phyloP scores from a whole-genome alignment of 2,797 vertebrate species.

The Hylomyscus alleni region DNA sequence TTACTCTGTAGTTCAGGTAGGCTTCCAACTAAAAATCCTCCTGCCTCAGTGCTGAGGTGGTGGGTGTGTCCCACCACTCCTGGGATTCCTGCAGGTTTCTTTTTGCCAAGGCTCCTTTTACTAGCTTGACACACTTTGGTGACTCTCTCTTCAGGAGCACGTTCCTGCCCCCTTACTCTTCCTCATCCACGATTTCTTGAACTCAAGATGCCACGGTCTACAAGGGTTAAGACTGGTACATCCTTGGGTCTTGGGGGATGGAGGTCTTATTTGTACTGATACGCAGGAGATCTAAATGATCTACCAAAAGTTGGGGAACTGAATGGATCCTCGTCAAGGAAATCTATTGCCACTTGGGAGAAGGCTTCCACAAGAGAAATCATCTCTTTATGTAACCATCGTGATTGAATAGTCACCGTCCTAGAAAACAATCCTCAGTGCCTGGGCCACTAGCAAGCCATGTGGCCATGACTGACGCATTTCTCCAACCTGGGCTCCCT shows the following conservation, averaged over 20 bases:
- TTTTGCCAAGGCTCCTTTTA: background rate
- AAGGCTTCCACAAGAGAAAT: background rate
- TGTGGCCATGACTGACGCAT: background rate
- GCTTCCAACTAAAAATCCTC: background rate
- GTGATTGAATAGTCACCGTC: fast-evolving
- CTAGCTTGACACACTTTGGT: background rate
- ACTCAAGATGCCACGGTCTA: background rate
- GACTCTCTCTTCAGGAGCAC: background rate
- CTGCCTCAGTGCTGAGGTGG: background rate
- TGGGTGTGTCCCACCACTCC: background rate
- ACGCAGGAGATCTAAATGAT: background rate
- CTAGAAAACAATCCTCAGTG: background rate
- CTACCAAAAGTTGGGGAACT: background rate
- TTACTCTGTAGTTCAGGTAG: background rate
- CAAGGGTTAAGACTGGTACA: background rate
- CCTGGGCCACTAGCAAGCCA: background rate
- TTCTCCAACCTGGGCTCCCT: background rate
- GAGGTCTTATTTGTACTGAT: background rate
- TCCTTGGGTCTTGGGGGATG: background rate
- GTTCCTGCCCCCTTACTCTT: background rate
- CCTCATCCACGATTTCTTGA: fast-evolving
- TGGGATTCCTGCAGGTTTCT: background rate
- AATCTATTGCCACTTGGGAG: background rate
- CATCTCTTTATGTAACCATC: too few species aligned
- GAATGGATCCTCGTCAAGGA: too few species aligned